Base-by-base conservation (phyloP, 2,888 invertebrate species). In the Yponomeuta plumbellus region DNA sequence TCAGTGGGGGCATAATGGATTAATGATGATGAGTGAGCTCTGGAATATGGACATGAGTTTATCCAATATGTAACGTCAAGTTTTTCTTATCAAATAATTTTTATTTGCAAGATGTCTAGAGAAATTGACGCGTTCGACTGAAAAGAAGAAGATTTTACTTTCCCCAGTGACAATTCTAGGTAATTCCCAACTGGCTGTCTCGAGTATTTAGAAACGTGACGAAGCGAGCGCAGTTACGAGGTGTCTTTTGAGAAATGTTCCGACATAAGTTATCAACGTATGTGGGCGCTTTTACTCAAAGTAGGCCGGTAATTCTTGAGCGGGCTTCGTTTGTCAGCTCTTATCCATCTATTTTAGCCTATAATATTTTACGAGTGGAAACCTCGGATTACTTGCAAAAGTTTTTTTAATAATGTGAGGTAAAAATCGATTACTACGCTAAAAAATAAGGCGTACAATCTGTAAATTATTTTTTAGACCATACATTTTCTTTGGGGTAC, bases 241-340 rank as follows among this genome's bases (percentile, higher is more conserved):
- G 57, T 21, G 26, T 63, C 62, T 52, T 44, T 74, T 80, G 77
- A 83, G 76, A 81, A 80, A 84, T 81, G 69, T 73, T 70, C 68
- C 70, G 67, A 69, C 76, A 83, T 84, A 77, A 81, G 83, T 84
- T 78, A 73, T 72, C 75, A 69, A 72, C 71, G 68, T 72, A 71
- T 62, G 62, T 62, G 62, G 56, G 20, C 56, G 56, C 56, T 56
- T 20, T 56, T 56, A 17, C 23, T 59, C 21, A 59, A 23, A 23
- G 22, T 22, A 21, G 23, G 20, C 59, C 11, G 23, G 11, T 59
- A 22, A 22, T 59, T 22, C 59, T 23, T 59, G 23, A 23, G 22
- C 5, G 22, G 22, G 59, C 13, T 11, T 21, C 22, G 1, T 59
- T 21, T 22, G 5, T 59, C 22, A 59, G 13, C 11, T 8, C 2